Evolutionary conservation across 1,140 invertebrate genomes (phyloP).

Genomic region (Anastrepha ludens): DNA sequence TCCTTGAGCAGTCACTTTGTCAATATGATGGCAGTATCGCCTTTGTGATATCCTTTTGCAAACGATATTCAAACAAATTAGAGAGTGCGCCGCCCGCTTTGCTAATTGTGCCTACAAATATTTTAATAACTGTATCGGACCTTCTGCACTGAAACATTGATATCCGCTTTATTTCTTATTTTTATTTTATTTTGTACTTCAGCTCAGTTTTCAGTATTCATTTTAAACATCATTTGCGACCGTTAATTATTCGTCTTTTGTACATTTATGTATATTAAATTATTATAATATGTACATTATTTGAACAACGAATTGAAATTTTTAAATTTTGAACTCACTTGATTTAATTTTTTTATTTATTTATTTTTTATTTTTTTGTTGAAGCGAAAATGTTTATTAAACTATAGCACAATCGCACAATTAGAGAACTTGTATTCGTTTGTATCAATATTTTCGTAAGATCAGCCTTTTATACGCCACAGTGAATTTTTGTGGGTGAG

Average conservation of each 20-base stretch:
- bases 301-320: neutral
- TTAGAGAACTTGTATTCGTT: conserved; percentile 36
- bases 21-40: too few relatives aligned
- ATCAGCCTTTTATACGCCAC: conserved; percentile 42
- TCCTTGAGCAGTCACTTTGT: too few relatives aligned
- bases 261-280: neutral
- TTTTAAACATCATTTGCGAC: neutral
- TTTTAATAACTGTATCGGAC: neutral
- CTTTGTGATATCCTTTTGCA: too few relatives aligned
- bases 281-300: neutral
- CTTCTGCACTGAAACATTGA: neutral
- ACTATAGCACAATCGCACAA: conserved; percentile 30
- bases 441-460: conserved; percentile 47
- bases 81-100: too few relatives aligned
- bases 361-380: neutral
- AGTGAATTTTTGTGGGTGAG: conserved; percentile 37
- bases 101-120: too few relatives aligned
- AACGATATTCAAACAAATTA: too few relatives aligned
- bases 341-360: neutral
- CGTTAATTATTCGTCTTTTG: neutral
- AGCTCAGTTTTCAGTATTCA: neutral
- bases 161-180: conserved; percentile 7
- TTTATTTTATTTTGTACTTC: neutral
- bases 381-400: neutral
- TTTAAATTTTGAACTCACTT: conserved; percentile 15